Conservation (phyloP, 2,113 vertebrate species). For the Cercocebus atys region DNA sequence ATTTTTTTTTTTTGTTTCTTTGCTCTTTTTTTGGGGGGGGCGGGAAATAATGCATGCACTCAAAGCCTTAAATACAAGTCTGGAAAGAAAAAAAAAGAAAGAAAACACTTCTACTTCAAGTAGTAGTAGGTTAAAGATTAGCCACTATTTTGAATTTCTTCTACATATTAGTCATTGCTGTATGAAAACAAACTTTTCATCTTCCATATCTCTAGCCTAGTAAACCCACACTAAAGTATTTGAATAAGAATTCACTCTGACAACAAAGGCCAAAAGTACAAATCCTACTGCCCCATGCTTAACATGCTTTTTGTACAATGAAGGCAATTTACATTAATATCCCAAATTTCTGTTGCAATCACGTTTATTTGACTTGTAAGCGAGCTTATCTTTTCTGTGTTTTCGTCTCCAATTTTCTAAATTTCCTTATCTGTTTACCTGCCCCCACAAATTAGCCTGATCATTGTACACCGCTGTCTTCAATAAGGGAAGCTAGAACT, state of each 20-base stretch:
- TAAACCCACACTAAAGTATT: neutral
- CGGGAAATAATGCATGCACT: neutral
- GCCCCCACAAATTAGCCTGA: neutral
- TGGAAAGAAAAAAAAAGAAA: accelerated
- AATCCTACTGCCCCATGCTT: neutral
- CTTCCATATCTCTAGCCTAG: neutral
- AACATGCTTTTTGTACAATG: neutral
- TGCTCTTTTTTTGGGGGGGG: too few species aligned
- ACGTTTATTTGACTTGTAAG: neutral
- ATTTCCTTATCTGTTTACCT: neutral
- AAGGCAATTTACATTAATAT: neutral
- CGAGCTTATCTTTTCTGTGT: neutral
- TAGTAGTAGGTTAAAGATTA: neutral
- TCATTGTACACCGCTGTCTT: neutral
- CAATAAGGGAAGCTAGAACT: neutral
- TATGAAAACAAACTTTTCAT: neutral
- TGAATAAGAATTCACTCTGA: neutral
- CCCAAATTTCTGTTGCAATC: neutral
- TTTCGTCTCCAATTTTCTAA: slow-evolving; percentile 18
- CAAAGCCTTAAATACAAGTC: neutral
- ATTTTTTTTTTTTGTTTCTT: neutral
- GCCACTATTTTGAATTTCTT: neutral
- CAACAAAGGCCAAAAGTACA: neutral
- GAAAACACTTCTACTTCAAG: neutral
- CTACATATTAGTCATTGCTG: neutral